phyloP scores from a whole-genome alignment of 2,888 invertebrate genomes.

The Agrochola lychnidis region DNA sequence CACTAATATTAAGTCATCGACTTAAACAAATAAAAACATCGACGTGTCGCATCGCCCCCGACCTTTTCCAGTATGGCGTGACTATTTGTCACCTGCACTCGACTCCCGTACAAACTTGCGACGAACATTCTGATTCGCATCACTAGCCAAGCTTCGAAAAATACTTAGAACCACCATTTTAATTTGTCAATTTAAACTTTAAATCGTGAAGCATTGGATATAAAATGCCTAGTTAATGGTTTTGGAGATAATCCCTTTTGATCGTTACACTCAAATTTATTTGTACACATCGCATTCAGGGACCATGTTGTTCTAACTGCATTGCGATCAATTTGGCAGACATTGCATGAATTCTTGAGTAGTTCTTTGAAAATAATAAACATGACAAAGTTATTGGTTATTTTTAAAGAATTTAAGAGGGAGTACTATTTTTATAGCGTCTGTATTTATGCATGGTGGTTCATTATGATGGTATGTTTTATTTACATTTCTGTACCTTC shows the following conservation, averaged over 20 bases:
- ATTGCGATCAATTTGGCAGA: slow-evolving; percentile 86
- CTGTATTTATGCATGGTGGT: slow-evolving; percentile 8
- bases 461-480: not conserved
- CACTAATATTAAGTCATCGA: slow-evolving; percentile 89
- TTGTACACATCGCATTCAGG: slow-evolving; percentile 82
- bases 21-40: slow-evolving; percentile 87
- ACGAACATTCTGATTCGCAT: slow-evolving; percentile 88
- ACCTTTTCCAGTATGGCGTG: slow-evolving; percentile 86
- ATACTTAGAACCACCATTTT: slow-evolving; percentile 57
- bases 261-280: slow-evolving; percentile 76
- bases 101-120: slow-evolving; percentile 88
- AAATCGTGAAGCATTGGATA: slow-evolving; percentile 41
- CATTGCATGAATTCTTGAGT: slow-evolving; percentile 83
- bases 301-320: slow-evolving; percentile 85
- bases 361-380: slow-evolving; percentile 70
- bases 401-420: slow-evolving; percentile 57
- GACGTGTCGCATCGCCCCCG: slow-evolving; percentile 84
- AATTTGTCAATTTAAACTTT: slow-evolving; percentile 62
- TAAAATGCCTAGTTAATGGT: slow-evolving; percentile 46
- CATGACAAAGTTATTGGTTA: slow-evolving; percentile 61
- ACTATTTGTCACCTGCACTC: slow-evolving; percentile 90
- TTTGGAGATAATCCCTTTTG: slow-evolving; percentile 57
- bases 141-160: slow-evolving; percentile 72
- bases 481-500: too few species aligned
- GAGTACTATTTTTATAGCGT: slow-evolving; percentile 36